Base-by-base conservation (phyloP, 2,888 invertebrate genomes). In the Pimpla rufipes region DNA sequence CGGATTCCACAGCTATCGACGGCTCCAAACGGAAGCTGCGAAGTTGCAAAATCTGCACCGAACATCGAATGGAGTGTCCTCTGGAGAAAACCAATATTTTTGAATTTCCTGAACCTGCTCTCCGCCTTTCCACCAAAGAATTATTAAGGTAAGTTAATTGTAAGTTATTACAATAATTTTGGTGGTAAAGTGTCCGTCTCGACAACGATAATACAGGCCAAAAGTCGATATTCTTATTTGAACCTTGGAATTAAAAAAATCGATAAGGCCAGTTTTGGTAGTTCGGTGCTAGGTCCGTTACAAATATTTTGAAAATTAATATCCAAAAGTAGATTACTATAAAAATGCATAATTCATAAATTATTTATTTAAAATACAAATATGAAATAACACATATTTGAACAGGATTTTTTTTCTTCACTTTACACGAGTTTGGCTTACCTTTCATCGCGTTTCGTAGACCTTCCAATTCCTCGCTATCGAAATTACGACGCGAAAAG, bases 401-500 rank as follows among this genome's bases (percentile, higher is more conserved):
- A 13, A 13, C 13, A 1, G 16, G n/a, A 47, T 4, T 50, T 50
- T 16, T 16, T 50, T 50, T 50, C 5, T 50, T 50, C 3, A 16
- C 16, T n/a, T 16, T 50, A 29, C 5, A 29, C 29, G 7, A 21
- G 10, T 21, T 52, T 10, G 11, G 10, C 52, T 23, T 13, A 6
- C 21, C 18, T 40, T 57, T 29, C n/a, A 59, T 59, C 3, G 35
- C 7, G 0, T 50, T 40, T 18, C 11, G 45, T 42, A 88, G 88
- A 71, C n/a, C 71, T 8, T 52, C 64, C 2, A 86, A 84, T 66
- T 23, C 64, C 6, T 67, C 81, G 18, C 57, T 78, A 3, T 79
- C 76, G 21, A 87, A 85, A 76, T 75, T 81, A 45, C 76, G 86
- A 75, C 68, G 76, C 37, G 83, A 87, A n/a, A 87, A 87, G 29